Base-by-base conservation (phyloP, 1,140 invertebrate genomes). In the Yoshiicerus persimilis region DNA sequence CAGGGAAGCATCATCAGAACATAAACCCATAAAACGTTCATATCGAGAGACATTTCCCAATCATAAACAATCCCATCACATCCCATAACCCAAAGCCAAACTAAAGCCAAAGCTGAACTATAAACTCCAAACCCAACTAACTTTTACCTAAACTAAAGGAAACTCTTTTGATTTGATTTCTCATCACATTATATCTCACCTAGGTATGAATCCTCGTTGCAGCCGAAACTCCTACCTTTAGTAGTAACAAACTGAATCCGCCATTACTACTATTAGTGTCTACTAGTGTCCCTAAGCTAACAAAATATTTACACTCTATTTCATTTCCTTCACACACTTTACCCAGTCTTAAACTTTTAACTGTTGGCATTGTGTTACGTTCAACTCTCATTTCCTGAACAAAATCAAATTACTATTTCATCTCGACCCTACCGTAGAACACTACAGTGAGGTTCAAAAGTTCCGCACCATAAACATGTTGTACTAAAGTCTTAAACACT, bases 341-440 rank as follows among this genome's bases (percentile, higher is more conserved):
- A 16, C 27, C 25, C 75, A 23, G 10, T 80, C 75, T 80, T 36
- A 36, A 80, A 80, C 75, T 80, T 80, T 80, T 36, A 80, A 80
- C 75, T 80, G 34, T 80, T 80, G 34, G 32, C 34, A 80, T 80
- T 80, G 75, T 80, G 32, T 80, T 70, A 30, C 64, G 23, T 70
- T 32, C 70, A 80, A 80, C 75, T 36, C 75, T 80, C 75, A 80
- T 80, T 80, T 80, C 75, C 75, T 80, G 4, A 38, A n/a, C 32
- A 9, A 80, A 80, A 80, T 80, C 75, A 38, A 80, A 80, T 80
- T 80, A 56, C 47, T n/a, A 80, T 80, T 80, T 80, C 75, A 9
- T n/a, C 70, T 70, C 23, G 13, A 23, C 62, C 27, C 27, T 13
- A 70, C 27, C 10, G 23, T 70, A 16, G n/a, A n/a, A n/a, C n/a